These are phyloP conservation scores for Dermochelys coriacea DNA, from an alignment of 2,797 vertebrate species.

Conservation along the genomic window DNA sequence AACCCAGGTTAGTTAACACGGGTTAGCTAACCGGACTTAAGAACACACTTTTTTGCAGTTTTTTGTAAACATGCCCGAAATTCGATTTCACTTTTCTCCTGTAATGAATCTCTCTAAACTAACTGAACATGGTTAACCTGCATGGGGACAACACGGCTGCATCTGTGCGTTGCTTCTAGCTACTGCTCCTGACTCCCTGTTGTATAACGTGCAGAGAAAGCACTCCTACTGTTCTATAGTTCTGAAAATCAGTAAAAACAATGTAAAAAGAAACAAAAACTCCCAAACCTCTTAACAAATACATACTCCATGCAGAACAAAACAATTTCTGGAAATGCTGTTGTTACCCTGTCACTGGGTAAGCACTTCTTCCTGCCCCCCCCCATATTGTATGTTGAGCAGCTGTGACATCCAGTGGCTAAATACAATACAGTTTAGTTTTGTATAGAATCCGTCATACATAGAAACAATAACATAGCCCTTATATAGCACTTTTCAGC, in stretches of 20 bases:
- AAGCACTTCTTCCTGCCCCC: slow-evolving; percentile 47
- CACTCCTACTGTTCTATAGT: neutral
- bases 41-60: neutral
- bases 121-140: neutral
- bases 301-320: neutral
- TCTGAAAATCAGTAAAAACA: neutral
- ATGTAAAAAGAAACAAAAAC: neutral
- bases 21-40: neutral
- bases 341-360: slow-evolving; percentile 18
- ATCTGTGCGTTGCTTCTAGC: accelerated
- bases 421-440: slow-evolving; percentile 61
- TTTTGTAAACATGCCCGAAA: neutral
- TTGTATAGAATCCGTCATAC: neutral
- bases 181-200: neutral
- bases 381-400: slow-evolving; percentile 12
- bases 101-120: neutral
- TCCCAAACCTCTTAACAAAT: neutral
- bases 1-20: neutral
- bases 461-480: slow-evolving; percentile 27
- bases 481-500: slow-evolving; percentile 7
- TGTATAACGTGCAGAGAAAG: neutral
- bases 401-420: slow-evolving; percentile 75
- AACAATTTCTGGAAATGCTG: neutral
- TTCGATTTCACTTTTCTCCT: neutral
- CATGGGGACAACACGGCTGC: neutral